Evolutionary conservation across 2,888 invertebrate species (phyloP), one percentile per base, ranked within the genome.

Genomic region (Brachypalpus laphriformis): DNA sequence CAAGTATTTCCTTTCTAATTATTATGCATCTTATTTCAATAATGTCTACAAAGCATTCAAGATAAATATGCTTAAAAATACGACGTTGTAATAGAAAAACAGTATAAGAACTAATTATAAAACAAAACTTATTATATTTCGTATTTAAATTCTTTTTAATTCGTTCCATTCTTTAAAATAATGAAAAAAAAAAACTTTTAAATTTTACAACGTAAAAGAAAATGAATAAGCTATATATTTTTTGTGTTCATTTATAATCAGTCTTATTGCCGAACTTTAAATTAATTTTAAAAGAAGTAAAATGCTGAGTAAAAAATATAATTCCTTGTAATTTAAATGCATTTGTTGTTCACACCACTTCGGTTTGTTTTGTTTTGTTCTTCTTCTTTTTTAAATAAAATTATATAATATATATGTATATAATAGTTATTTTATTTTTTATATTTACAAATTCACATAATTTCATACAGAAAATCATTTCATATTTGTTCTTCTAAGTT

Each of bases 251-350:
- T 66, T 74, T 70, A 40, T 65, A 74, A 68, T 83, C 82, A 83
- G 82, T 83, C 82, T 83, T 78, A 68, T 83, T 78, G 74, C 82
- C 82, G 82, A 82, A 70, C 70, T 66, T 78, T 80, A 51, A 65
- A 45, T 72, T 49, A 6, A 40, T 61, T 28, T 45, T 34, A 70
- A 49, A 11, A 18, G 14, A 47, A 45, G n/a, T n/a, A 25, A 51
- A 37, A 37, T 7, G 42, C 5, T 25, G 37, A 34, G 9, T n/a
- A 40, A 2, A 57, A 28, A 51, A 51, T 20, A 42, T n/a, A 34
- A 11, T 40, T 54, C 2, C 16, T 14, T 71, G 6, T 47, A 57
- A 54, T 68, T 63, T 75, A 78, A 78, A 86, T 82, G 74, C 74
- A 70, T 65, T 63, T 71, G 20, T 77, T 57, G 40, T 54, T 63